These are phyloP conservation scores for Zaprionus ghesquierei DNA, from an alignment of 1,140 invertebrate genomes.

Conservation along the genomic window DNA sequence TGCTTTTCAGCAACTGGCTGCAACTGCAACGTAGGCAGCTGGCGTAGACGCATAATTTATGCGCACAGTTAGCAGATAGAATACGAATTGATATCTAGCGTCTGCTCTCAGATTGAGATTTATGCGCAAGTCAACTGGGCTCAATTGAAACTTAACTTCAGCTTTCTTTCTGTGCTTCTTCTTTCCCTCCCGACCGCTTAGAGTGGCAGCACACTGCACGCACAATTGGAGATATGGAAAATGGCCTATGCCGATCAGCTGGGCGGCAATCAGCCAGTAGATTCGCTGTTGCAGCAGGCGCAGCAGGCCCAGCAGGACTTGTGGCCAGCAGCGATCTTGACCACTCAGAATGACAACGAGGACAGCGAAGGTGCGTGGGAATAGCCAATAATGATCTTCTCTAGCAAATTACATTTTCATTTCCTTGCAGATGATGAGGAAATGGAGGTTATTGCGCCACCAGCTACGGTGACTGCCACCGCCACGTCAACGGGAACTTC, in stretches of 20 bases:
- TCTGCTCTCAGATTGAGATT: constrained; percentile 63
- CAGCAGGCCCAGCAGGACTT: constrained; percentile 13
- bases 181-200: constrained; percentile 67
- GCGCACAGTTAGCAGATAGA: constrained; percentile 63
- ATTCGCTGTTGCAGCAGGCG: constrained; percentile 19
- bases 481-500: constrained; percentile 13
- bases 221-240: constrained; percentile 96
- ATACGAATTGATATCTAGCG: constrained; percentile 69
- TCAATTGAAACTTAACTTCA: constrained; percentile 63
- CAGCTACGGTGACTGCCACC: constrained; percentile 22
- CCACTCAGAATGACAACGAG: constrained; percentile 45
- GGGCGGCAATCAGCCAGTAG: constrained; percentile 28
- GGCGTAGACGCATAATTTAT: constrained; percentile 58
- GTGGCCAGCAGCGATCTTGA: constrained; percentile 41
- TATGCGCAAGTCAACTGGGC: constrained; percentile 64
- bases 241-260: constrained; percentile 84
- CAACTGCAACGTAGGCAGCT: constrained; percentile 25
- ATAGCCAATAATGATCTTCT: neutral
- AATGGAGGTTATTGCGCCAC: constrained; percentile 63
- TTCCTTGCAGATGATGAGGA: constrained; percentile 85
- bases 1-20: constrained; percentile 19
- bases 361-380: constrained; percentile 66
- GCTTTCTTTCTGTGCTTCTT: constrained; percentile 62
- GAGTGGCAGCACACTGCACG: constrained; percentile 93
- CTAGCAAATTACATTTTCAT: neutral